These are phyloP conservation scores for Myrmecophaga tridactyla DNA, from an alignment of 2,113 vertebrate genomes.

Conservation along the genomic window DNA sequence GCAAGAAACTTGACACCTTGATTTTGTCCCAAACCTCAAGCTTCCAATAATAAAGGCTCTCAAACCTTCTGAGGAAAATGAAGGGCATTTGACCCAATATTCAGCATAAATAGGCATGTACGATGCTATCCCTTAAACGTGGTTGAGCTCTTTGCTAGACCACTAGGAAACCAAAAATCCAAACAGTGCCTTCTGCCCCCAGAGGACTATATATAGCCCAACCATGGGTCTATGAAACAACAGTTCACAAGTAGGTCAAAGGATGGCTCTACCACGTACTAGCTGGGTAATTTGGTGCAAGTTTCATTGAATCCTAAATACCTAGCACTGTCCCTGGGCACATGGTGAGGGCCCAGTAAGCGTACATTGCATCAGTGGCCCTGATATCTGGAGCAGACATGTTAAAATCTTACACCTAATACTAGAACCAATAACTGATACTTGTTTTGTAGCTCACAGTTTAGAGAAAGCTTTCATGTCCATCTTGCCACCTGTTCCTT, in stretches of 20 bases:
- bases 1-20: constrained; percentile 36
- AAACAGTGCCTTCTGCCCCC: neutral
- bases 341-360: neutral
- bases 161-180: neutral
- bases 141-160: neutral
- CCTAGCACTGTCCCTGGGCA: neutral
- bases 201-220: neutral
- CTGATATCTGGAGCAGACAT: neutral
- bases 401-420: neutral
- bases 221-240: neutral
- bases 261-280: neutral
- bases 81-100: neutral
- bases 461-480: neutral
- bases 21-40: constrained; percentile 35
- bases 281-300: neutral
- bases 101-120: neutral
- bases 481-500: neutral
- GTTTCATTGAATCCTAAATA: neutral
- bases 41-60: constrained; percentile 25
- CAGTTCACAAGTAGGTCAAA: neutral
- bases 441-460: neutral
- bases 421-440: neutral
- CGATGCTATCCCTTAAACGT: neutral
- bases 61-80: neutral
- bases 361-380: neutral